A percentile compares a stretch with the other conserved stretches of the same genome.
phyloP scores from a whole-genome alignment of 2,113 vertebrate genomes.

The Salvator merianae region DNA sequence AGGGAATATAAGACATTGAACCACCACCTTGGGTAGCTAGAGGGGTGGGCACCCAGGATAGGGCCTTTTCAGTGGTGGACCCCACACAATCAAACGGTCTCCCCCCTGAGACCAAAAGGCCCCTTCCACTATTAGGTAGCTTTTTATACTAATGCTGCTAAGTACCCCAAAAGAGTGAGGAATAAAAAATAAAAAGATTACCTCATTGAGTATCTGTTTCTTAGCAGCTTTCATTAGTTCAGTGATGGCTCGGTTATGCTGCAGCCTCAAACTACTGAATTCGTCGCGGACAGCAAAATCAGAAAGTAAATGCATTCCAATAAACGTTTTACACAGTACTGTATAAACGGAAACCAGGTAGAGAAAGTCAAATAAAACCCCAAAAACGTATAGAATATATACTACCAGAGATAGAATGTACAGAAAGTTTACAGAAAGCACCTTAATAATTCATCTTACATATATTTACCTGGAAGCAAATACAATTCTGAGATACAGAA shows the following conservation, averaged over 20 bases:
- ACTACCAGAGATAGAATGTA: no score
- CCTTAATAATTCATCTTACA: not conserved
- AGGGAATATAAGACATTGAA: no score
- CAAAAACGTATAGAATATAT: no score
- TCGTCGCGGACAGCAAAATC: conserved; percentile 92
- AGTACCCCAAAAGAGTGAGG: not conserved
- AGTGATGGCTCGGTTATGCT: conserved; percentile 91
- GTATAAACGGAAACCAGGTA: conserved; percentile 17
- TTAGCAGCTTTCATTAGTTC: conserved; percentile 86
- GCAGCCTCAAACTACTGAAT: conserved; percentile 91
- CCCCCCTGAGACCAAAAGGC: no score
- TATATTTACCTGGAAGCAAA: not conserved
- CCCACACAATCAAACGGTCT: no score
- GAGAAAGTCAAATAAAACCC: not conserved
- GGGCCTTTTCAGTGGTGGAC: no score
- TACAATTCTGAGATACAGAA: no score
- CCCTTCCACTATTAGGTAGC: no score
- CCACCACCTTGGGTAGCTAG: no score
- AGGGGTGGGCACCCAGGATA: no score
- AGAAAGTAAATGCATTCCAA: conserved; percentile 89
- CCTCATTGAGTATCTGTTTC: conserved; percentile 71
- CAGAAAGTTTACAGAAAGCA: no score
- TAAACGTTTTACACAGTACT: conserved; percentile 92
- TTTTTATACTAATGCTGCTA: not conserved
- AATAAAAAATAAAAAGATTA: conserved; percentile 42